These are phyloP conservation scores for Drosophila diplacantha DNA, from an alignment of 2,888 invertebrate species.

Conservation along the genomic window DNA sequence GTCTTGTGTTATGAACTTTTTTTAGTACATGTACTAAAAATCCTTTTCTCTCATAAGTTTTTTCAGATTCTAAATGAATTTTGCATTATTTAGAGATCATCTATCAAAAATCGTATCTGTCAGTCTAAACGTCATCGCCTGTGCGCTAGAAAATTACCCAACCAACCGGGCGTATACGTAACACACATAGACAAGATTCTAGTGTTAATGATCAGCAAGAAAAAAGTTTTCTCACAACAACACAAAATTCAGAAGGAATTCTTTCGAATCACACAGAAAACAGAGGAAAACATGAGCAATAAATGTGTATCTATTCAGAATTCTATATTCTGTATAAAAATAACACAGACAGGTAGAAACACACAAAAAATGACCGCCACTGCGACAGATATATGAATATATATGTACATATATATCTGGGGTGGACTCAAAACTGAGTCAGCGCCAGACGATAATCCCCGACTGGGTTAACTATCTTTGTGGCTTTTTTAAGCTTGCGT, in stretches of 20 bases:
- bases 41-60: background rate
- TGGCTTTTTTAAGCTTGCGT: slow-evolving; percentile 16
- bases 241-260: slow-evolving; percentile 33
- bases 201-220: slow-evolving; percentile 25
- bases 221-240: slow-evolving; percentile 26
- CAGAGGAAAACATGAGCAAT: slow-evolving; percentile 43
- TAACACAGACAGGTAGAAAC: slow-evolving; percentile 65
- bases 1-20: background rate
- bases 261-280: slow-evolving; percentile 34
- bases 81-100: slow-evolving; percentile 19
- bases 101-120: slow-evolving; percentile 34
- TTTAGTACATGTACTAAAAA: background rate
- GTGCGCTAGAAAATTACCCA: slow-evolving; percentile 57
- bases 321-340: slow-evolving; percentile 55
- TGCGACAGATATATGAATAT: slow-evolving; percentile 33
- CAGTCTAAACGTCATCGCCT: slow-evolving; percentile 33
- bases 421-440: slow-evolving; percentile 33
- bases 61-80: background rate
- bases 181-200: slow-evolving; percentile 35
- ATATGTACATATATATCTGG: slow-evolving; percentile 2
- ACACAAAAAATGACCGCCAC: slow-evolving; percentile 39
- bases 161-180: slow-evolving; percentile 48
- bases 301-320: slow-evolving; percentile 63
- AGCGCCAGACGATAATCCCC: slow-evolving; percentile 2
- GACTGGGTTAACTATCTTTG: slow-evolving; percentile 8